Base-by-base conservation (phyloP, 2,113 vertebrate species). In the Carlito syrichta region DNA sequence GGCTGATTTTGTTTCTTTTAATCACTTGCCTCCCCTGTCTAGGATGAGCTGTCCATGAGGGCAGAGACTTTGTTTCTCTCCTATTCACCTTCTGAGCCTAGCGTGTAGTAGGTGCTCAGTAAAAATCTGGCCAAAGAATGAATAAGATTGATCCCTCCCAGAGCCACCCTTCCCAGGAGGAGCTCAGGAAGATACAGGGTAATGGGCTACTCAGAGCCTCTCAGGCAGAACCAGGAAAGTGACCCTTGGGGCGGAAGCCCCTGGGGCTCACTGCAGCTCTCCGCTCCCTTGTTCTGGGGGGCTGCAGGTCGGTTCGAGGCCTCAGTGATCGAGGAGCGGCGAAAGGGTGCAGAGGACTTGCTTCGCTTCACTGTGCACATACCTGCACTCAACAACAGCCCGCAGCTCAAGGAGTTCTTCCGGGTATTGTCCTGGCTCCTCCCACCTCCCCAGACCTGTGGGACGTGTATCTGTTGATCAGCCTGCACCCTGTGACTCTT, bases 391-490 rank as follows among this genome's bases (percentile, higher is more conserved):
- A 99, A 99, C 98, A 99, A 99, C 96, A 99, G 99, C 97, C 99
- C 99, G 13, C 99, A 99, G 50, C 99, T 99, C 66, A 99, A 99
- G 97, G 99, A 99, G 45, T 99, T 99, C 97, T 99, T 99, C 97
- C 98, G 98, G 97, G 99, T 99, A 97, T 0, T 62, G 73, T 0
- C 0, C 17, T 23, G 7, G 23, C 82, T 30, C 22, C 3, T 8
- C 19, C 35, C 20, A 0, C 1, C 2, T 17, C 19, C 73, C 22
- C 16, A 96, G 97, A 58, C 2, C 54, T 54, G n/a, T 12, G 19
- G 62, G 77, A 25, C 22, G 40, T 32, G 3, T 13, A 5, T n/a
- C 25, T 1, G 16, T 30, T 14, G 3, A 1, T 23, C 32, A 38
- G 19, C 32, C 30, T 19, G 30, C 12, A 25, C 30, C 32, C 35